phyloP scores from a whole-genome alignment of 2,797 vertebrate genomes.

The Enteromius thamalakanensis region DNA sequence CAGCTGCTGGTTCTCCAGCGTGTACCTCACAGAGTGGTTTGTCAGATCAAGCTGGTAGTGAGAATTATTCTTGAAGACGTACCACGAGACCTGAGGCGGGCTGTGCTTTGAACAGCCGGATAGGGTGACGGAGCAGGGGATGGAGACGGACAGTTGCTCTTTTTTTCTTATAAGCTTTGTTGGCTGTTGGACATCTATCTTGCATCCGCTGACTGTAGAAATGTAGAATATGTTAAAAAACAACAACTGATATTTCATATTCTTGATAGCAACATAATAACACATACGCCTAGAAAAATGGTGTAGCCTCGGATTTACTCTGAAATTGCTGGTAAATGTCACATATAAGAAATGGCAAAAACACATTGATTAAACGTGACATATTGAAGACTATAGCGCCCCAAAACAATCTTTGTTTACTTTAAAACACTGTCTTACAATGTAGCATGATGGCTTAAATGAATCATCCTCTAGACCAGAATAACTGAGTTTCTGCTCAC shows the following conservation, averaged over 20 bases:
- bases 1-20: background rate
- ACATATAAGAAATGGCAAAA: background rate
- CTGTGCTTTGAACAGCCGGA: background rate
- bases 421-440: background rate
- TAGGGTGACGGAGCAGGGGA: conserved; percentile 58
- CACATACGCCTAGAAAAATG: background rate
- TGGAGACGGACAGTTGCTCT: conserved; percentile 27
- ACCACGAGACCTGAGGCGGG: conserved; percentile 57
- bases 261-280: background rate
- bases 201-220: conserved; percentile 57
- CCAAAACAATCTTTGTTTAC: background rate
- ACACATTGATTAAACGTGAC: background rate
- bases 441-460: background rate
- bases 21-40: conserved; percentile 34
- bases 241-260: background rate
- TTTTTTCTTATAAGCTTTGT: background rate
- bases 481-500: conserved; percentile 17
- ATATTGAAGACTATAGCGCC: background rate
- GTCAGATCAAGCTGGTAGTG: conserved; percentile 24
- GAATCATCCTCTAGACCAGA: background rate
- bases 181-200: conserved; percentile 57
- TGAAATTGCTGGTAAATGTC: background rate
- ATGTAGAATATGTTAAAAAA: background rate
- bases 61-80: conserved; percentile 57
- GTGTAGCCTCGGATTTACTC: background rate